phyloP scores from a whole-genome alignment of 2,113 vertebrate species.

The Glaucomys volans region DNA sequence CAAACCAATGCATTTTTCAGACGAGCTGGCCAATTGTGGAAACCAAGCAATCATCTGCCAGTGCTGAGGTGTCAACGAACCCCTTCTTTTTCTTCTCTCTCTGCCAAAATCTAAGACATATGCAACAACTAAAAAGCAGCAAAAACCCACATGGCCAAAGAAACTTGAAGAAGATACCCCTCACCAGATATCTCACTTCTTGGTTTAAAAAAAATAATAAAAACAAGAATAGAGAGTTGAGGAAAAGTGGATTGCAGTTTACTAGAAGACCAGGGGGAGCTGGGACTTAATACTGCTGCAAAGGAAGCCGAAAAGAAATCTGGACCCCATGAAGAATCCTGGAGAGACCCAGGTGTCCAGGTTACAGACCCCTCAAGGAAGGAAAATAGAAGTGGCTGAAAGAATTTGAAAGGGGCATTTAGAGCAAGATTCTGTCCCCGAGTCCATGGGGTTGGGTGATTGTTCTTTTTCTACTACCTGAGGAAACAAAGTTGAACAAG shows the following conservation, averaged over 20 bases:
- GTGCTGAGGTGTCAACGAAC: not conserved
- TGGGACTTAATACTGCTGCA: not conserved
- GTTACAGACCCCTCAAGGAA: not conserved
- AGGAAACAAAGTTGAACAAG: not conserved
- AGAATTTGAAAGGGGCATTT: not conserved
- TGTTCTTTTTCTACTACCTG: not conserved
- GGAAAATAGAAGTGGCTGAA: not conserved
- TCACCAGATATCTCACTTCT: not conserved
- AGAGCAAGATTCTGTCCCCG: not conserved
- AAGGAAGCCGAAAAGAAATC: not conserved
- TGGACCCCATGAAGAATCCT: not conserved
- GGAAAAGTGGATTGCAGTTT: not conserved
- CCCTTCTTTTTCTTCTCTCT: not conserved
- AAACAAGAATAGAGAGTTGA: not conserved
- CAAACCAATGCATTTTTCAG: not conserved
- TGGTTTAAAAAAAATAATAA: too few relatives aligned
- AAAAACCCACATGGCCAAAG: not conserved
- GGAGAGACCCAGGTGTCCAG: not conserved
- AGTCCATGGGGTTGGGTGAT: not conserved
- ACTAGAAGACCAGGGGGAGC: not conserved
- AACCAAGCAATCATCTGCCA: not conserved
- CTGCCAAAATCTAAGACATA: not conserved
- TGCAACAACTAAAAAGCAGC: not conserved
- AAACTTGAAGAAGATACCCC: not conserved
- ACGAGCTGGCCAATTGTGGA: not conserved